Conservation (phyloP, 1,140 invertebrate genomes). For the Cotesia vestalis region DNA sequence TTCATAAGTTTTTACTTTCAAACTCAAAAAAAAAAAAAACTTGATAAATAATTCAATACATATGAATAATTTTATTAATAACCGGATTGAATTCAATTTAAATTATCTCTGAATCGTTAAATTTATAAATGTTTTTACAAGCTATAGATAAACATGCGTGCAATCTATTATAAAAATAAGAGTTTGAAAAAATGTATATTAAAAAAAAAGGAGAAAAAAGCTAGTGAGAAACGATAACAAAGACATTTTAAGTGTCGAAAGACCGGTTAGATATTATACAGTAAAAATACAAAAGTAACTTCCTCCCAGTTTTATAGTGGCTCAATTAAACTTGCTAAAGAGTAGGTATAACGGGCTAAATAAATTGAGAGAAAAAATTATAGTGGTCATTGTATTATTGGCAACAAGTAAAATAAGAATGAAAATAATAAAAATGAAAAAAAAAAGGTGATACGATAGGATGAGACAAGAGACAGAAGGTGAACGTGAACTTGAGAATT, state of each 20-base stretch:
- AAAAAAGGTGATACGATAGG: not conserved
- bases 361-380: constrained; percentile 23
- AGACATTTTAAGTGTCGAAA: constrained; percentile 15
- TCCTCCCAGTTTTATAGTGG: constrained; percentile 43
- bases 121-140: too few species aligned
- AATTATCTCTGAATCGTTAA: too few species aligned
- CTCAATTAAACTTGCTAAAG: constrained; percentile 47
- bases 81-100: too few species aligned
- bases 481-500: not conserved
- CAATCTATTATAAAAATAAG: too few species aligned
- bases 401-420: not conserved
- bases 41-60: too few species aligned
- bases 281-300: constrained; percentile 35
- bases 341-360: constrained; percentile 17
- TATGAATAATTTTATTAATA: too few species aligned
- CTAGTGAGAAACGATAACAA: constrained; percentile 17
- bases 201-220: not conserved
- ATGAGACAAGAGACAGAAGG: not conserved
- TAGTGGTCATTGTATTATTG: constrained; percentile 23
- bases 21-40: too few species aligned
- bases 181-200: too few species aligned
- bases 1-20: too few species aligned
- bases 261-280: constrained; percentile 31
- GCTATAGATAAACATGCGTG: too few species aligned
- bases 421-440: not conserved